Evolutionary conservation across 2,113 vertebrate genomes (phyloP).

Genomic region (Apaloderma vittatum): DNA sequence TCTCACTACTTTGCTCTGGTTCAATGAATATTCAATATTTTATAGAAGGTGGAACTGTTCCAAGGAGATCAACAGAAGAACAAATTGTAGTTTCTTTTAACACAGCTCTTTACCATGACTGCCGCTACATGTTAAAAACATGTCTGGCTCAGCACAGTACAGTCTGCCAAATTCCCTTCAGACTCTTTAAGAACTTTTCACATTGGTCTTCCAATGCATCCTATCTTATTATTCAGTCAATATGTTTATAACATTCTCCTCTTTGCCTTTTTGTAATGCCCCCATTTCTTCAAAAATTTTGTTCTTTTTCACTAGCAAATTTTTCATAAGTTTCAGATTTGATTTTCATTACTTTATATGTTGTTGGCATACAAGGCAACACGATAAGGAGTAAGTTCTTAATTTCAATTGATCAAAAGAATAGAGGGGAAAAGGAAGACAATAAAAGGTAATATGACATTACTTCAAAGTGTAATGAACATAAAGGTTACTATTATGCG

Average conservation of each 20-base stretch:
- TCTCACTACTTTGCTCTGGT: neutral
- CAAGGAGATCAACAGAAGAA: neutral
- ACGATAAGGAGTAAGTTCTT: neutral
- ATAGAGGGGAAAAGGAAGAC: neutral
- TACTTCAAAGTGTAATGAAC: neutral
- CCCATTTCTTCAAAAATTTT: neutral
- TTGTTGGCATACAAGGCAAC: neutral
- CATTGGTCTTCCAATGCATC: neutral
- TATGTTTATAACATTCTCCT: neutral
- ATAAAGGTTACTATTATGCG: neutral
- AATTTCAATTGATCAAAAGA: neutral
- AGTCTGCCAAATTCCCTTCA: conserved; percentile 42
- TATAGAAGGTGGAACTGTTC: neutral
- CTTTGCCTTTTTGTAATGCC: neutral
- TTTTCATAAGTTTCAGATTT: neutral
- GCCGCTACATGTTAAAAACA: neutral
- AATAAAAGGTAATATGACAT: neutral
- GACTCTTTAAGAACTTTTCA: neutral
- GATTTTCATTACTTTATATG: neutral
- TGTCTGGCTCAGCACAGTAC: neutral
- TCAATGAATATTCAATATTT: conserved; percentile 38
- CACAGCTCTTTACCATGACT: neutral
- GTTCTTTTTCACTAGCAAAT: neutral
- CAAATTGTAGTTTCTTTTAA: neutral
- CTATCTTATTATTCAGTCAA: neutral